Conservation (phyloP, 1,140 invertebrate species). For the Euura saliciscinereae region DNA sequence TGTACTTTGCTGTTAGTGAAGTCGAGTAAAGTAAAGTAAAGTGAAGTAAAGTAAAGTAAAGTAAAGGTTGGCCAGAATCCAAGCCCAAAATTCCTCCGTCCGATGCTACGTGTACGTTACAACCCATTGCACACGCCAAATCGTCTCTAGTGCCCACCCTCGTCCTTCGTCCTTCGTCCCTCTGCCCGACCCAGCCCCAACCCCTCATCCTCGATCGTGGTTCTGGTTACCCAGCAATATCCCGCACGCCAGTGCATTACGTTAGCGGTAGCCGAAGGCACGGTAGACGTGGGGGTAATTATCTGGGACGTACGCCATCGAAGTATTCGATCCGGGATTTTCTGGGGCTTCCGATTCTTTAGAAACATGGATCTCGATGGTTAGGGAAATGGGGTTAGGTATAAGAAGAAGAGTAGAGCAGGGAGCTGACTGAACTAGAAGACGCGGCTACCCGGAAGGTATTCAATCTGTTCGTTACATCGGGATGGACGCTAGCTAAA, state of each 20-base stretch:
- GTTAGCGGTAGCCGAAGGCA: neutral
- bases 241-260: constrained; percentile 41
- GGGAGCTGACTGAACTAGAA: neutral
- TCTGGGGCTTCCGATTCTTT: neutral
- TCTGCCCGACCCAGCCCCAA: constrained; percentile 32
- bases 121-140: constrained; percentile 57
- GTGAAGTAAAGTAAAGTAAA: constrained; percentile 47
- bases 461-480: constrained; percentile 1
- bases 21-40: neutral
- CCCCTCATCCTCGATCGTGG: neutral
- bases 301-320: constrained; percentile 17
- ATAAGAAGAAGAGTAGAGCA: constrained; percentile 16
- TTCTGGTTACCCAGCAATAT: constrained; percentile 28
- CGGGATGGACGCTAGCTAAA: neutral
- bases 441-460: neutral
- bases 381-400: neutral
- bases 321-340: neutral
- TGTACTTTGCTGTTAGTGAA: constrained; percentile 23
- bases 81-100: constrained; percentile 45
- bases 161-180: constrained; percentile 31
- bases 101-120: constrained; percentile 46
- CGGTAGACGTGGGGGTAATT: constrained; percentile 31
- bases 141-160: constrained; percentile 45
- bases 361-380: neutral
- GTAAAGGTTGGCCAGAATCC: constrained; percentile 48